Evolutionary conservation across 2,797 vertebrate genomes (phyloP).

Genomic region (Xerus rutilus): DNA sequence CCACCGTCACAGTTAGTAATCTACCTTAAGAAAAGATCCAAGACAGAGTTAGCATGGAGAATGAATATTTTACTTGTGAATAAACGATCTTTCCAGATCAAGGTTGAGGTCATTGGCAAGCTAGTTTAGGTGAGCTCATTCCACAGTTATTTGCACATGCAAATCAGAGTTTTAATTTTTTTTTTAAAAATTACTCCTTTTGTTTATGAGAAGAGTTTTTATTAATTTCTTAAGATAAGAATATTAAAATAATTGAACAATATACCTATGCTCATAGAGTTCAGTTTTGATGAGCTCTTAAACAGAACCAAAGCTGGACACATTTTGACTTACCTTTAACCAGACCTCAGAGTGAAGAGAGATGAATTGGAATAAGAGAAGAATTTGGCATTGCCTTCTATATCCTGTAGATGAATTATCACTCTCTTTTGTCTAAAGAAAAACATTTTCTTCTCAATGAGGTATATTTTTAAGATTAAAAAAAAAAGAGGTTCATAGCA

Average conservation of each 20-base stretch:
- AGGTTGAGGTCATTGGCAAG: constrained; percentile 86
- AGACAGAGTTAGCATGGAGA: constrained; percentile 71
- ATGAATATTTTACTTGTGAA: constrained; percentile 82
- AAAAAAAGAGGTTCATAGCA: constrained; percentile 37
- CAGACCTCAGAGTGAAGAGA: constrained; percentile 58
- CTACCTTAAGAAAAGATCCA: constrained; percentile 70
- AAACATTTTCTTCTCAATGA: constrained; percentile 77
- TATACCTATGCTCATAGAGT: background rate
- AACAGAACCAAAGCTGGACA: constrained; percentile 73
- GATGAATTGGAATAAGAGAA: constrained; percentile 55
- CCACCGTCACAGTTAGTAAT: constrained; percentile 65
- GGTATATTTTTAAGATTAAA: constrained; percentile 30
- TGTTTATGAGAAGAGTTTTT: constrained; percentile 47
- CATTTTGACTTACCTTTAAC: constrained; percentile 73
- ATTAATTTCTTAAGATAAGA: constrained; percentile 49
- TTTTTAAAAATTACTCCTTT: constrained; percentile 6
- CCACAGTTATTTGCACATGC: constrained; percentile 74
- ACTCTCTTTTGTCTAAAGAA: constrained; percentile 79
- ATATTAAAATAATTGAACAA: constrained; percentile 49
- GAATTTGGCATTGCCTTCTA: constrained; percentile 73
- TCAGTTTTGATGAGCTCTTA: constrained; percentile 55
- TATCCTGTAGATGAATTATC: constrained; percentile 67
- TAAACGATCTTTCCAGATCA: constrained; percentile 85
- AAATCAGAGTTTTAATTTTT: constrained; percentile 75
- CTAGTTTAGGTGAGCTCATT: constrained; percentile 82